Evolutionary conservation across 2,888 invertebrate species (phyloP), one percentile per base, ranked within the genome.

Genomic region (Chrysolina oricalcia): DNA sequence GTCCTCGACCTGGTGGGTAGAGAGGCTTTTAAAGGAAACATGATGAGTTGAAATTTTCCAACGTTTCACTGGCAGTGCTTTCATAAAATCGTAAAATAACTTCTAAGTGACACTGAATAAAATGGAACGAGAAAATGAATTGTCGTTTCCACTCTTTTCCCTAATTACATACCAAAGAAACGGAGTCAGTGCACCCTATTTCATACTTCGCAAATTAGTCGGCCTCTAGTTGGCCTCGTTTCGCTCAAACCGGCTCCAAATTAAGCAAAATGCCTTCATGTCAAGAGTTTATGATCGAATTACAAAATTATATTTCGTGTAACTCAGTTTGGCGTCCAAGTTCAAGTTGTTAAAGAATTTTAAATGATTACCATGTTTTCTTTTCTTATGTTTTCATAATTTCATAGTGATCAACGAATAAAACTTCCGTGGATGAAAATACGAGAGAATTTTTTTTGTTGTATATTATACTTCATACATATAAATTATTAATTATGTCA

Each of bases 11-110:
- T 83, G 84, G 66, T 74, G 70, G 40, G 83, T 82, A 81, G 83
- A 82, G 81, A 43, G 13, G 82, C 82, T 84, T 84, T 84, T 78
- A 81, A 82, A 83, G 82, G 83, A 83, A 84, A 82, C 83, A 83
- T 82, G 83, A 84, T 82, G 83, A 83, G 84, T 85, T 43, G 17
- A 83, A 84, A 85, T 84, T 84, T 84, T 83, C 53, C 75, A 69
- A 66, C 69, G 64, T 72, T 72, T 66, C 73, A 70, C 70, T 70
- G 71, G 73, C 73, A 73, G 80, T 78, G 82, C 82, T 82, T 84
- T 81, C 83, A 84, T 83, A 84, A 85, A 85, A 85, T 85, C 85
- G 80, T 73, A 83, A 83, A 85, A 85, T 86, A 85, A 84, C 84
- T 85, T 85, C 82, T 81, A 79, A 76, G 83, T 83, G 85, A 85